Percentiles rank a stretch among this genome's conserved stretches.
Conservation (phyloP, 2,797 vertebrate species). For the Pangasius djambal region DNA sequence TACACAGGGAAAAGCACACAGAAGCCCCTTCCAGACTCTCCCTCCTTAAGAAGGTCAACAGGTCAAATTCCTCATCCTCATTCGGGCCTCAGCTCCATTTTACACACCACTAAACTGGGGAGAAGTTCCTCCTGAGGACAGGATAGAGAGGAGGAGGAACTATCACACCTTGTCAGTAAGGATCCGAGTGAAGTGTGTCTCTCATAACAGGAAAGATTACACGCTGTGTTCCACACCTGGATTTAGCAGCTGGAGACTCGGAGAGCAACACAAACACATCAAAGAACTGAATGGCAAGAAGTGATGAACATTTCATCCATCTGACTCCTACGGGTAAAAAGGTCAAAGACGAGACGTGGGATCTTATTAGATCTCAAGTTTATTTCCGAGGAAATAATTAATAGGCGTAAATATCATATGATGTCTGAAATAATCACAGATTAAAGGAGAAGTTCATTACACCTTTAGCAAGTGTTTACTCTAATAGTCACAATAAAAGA, state of each 20-base stretch:
- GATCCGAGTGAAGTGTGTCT: neutral
- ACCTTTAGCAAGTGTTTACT: neutral
- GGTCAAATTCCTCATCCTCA: slow-evolving; percentile 60
- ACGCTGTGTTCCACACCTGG: neutral
- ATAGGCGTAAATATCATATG: neutral
- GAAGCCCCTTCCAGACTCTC: slow-evolving; percentile 33
- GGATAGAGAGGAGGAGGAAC: neutral
- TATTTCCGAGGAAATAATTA: neutral
- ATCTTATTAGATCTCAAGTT: neutral
- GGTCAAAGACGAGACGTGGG: neutral
- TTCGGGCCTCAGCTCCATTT: slow-evolving; percentile 52
- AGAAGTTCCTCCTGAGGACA: slow-evolving; percentile 21
- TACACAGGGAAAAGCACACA: slow-evolving; percentile 33
- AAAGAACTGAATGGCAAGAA: neutral
- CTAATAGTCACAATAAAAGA: neutral
- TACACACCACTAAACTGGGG: slow-evolving; percentile 35
- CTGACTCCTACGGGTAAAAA: too few species aligned
- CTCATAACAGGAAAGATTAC: neutral
- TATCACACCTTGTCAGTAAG: neutral
- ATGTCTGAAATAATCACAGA: neutral
- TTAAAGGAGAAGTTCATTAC: neutral
- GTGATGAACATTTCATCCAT: neutral
- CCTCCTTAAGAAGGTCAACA: slow-evolving; percentile 49
- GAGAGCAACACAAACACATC: neutral
- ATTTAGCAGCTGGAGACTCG: neutral